Evolutionary conservation across 1,140 invertebrate species (phyloP).

Genomic region (Lepeophtheirus salmonis): DNA sequence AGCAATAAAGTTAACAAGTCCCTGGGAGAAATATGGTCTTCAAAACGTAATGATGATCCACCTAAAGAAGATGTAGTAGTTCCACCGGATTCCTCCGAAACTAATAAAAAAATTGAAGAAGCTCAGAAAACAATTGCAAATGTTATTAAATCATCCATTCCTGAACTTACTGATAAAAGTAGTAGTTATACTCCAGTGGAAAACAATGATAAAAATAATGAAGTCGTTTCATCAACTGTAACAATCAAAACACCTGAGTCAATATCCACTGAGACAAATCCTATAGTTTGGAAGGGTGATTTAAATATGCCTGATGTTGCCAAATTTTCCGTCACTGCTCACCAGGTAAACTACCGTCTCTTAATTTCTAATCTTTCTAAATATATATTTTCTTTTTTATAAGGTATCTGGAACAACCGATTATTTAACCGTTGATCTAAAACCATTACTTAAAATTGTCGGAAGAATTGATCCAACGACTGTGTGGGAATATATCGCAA

Average conservation of each 20-base stretch:
- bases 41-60: not conserved
- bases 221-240: slow-evolving; percentile 38
- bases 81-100: slow-evolving; percentile 18
- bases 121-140: slow-evolving; percentile 14
- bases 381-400: slow-evolving; percentile 9
- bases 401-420: slow-evolving; percentile 40
- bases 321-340: slow-evolving; percentile 61
- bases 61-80: slow-evolving; percentile 3
- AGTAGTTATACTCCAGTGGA: no score
- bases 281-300: slow-evolving; percentile 58
- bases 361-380: slow-evolving; percentile 18
- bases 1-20: not conserved
- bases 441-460: slow-evolving; percentile 61
- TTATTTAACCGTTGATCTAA: slow-evolving; percentile 48
- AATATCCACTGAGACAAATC: slow-evolving; percentile 21
- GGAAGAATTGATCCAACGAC: slow-evolving; percentile 72
- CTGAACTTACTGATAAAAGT: slow-evolving; percentile 11
- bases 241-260: slow-evolving; percentile 31
- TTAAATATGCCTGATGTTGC: slow-evolving; percentile 78
- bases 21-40: slow-evolving; percentile 7
- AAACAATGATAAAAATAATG: slow-evolving; percentile 32
- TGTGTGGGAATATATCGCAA: slow-evolving; percentile 80
- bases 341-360: slow-evolving; percentile 40
- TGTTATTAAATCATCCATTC: slow-evolving; percentile 18
- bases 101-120: slow-evolving; percentile 7